Evolutionary conservation across 2,888 invertebrate genomes (phyloP), one percentile per base, ranked within the genome.

Genomic region (Drosophila koepferae): DNA sequence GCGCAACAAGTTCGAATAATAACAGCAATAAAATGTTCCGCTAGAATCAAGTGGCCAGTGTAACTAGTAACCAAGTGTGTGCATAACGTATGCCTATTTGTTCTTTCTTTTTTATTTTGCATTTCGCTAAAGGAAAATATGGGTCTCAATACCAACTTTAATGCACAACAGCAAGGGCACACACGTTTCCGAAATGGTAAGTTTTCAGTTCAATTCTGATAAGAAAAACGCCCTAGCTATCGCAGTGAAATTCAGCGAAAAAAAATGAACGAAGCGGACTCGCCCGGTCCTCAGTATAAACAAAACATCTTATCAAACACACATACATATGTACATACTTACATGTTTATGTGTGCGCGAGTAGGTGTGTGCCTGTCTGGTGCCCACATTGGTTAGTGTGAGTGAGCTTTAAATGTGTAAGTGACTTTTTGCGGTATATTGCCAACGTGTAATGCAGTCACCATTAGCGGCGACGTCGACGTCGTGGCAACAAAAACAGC

Each of bases 141-240:
- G 79, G 86, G 83, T 66, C 77, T 77, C 65, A 64, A 68, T 38
- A 73, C 61, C 18, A 74, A 53, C 20, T 49, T 44, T 61, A 76
- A 51, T 69, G 59, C 40, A 38, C 65, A 74, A 72, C 72, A 63
- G 43, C 65, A 72, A 14, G 43, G 46, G 62, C 53, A 65, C 44
- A 51, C 53, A 8, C 60, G 63, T 67, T 75, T 74, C 18, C 69
- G 69, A 63, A 85, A 75, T 79, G 74, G 88, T 85, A 55, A 81
- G 80, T 79, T 68, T 16, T 23, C 62, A 44, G 34, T 59, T 55
- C n/a, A 1, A 10, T 49, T 20, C 59, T 40, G 71, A 78, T 79
- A 77, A 64, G 59, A 58, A 23, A 18, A 18, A 34, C 38, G 43
- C 18, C n/a, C 28, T 16, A 16, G n/a, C 36, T 54, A 62, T 49